Base-by-base conservation (phyloP, 1,140 invertebrate genomes). In the Mya arenaria region DNA sequence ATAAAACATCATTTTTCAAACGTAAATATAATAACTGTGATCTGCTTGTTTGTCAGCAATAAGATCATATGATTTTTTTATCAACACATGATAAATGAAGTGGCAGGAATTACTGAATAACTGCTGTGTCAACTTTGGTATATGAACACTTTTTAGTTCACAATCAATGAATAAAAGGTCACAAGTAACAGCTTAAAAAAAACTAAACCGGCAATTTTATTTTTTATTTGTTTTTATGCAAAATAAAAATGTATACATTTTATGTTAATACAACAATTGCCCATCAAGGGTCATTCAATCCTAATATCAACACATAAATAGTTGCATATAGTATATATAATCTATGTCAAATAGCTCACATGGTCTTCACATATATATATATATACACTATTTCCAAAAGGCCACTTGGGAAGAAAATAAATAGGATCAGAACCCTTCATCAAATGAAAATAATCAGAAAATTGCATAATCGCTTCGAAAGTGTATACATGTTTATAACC, bases 211-310 rank as follows among this genome's bases (percentile, higher is more conserved):
- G n/a, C n/a, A n/a, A n/a, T n/a, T n/a, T n/a, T n/a, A n/a, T n/a
- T n/a, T 74, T 74, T 74, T 75, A 62, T 72, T 72, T 32, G 32
- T 75, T 75, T 75, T 75, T 75, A 75, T 75, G 73, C 73, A 75
- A 75, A 75, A 75, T 75, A 75, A 60, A 75, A 75, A 75, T 75
- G 73, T 75, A 75, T 75, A 75, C 73, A 75, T 75, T 63, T 62
- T 62, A 62, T 62, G 41, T 63, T 41, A 75, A 62, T 75, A 75
- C 73, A 75, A 75, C 73, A 75, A 48, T 13, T 65, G 55, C 73
- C 73, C 17, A 13, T 74, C 25, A 28, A 63, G 73, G 73, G 73
- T 75, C 73, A 75, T 63, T 75, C 73, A 75, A 36, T 75, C 58
- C 55, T 41, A 41, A 17, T 25, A 23, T 63, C 71, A 62, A 17